A percentile compares a stretch with the other conserved stretches of the same genome.
phyloP scores from a whole-genome alignment of 2,113 vertebrate genomes.

The Poeciliopsis prolifica region DNA sequence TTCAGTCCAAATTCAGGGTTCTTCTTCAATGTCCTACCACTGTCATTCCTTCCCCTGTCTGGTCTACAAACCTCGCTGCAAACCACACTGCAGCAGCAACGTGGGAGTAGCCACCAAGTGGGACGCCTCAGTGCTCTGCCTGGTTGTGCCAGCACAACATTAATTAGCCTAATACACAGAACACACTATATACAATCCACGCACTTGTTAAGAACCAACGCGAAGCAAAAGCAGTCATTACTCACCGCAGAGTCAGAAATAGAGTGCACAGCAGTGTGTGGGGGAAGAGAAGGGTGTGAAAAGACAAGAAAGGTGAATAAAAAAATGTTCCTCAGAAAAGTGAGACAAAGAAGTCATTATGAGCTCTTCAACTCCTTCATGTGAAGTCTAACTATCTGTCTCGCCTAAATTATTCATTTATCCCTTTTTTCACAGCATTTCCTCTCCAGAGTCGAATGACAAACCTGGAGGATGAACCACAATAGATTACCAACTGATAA shows the following conservation, averaged over 20 bases:
- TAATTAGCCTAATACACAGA: slow-evolving; percentile 66
- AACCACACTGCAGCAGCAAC: slow-evolving; percentile 14
- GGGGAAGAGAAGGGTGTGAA: slow-evolving; percentile 58
- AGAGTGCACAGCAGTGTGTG: slow-evolving; percentile 55
- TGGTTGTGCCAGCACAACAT: slow-evolving; percentile 47
- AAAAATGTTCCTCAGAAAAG: slow-evolving; percentile 39
- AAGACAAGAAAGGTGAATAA: slow-evolving; percentile 30
- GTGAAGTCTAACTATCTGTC: slow-evolving; percentile 48
- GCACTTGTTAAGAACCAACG: slow-evolving; percentile 62
- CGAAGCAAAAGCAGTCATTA: slow-evolving; percentile 66
- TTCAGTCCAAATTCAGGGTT: neutral
- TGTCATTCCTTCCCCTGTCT: slow-evolving; percentile 24
- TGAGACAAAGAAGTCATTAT: slow-evolving; percentile 51
- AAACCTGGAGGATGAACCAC: slow-evolving; percentile 63
- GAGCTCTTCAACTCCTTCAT: slow-evolving; percentile 44
- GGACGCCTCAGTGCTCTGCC: slow-evolving; percentile 36
- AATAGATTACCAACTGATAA: slow-evolving; percentile 72
- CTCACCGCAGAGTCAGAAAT: slow-evolving; percentile 70
- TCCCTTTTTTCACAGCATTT: slow-evolving; percentile 36
- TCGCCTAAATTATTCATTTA: slow-evolving; percentile 62
- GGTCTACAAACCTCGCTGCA: slow-evolving; percentile 29
- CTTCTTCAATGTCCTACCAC: slow-evolving; percentile 10
- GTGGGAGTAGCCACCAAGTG: slow-evolving; percentile 50
- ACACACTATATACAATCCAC: slow-evolving; percentile 58
- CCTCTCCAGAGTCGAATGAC: slow-evolving; percentile 48